Conservation (phyloP, 2,888 invertebrate species). For the Tyria jacobaeae region DNA sequence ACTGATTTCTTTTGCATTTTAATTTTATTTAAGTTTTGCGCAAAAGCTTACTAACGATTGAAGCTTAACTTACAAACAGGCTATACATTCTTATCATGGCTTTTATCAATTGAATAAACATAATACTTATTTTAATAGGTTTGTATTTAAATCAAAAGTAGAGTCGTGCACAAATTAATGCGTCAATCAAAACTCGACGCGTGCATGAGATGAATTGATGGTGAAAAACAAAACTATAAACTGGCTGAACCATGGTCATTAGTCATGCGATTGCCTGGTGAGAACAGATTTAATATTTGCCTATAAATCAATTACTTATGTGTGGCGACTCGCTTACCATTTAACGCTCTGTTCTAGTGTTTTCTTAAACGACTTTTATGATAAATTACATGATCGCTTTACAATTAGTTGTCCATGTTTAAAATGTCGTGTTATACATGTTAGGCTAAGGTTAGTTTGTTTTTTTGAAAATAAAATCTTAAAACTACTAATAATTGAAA, state of each 20-base stretch:
- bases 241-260: slow-evolving; percentile 71
- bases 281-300: slow-evolving; percentile 85
- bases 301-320: slow-evolving; percentile 83
- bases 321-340: slow-evolving; percentile 71
- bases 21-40: not conserved
- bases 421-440: slow-evolving; percentile 13
- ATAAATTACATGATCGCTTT: slow-evolving; percentile 64
- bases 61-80: not conserved
- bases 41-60: too few relatives aligned
- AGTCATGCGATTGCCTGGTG: slow-evolving; percentile 73
- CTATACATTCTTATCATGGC: not conserved
- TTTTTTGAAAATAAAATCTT: too few relatives aligned
- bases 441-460: slow-evolving; percentile 12
- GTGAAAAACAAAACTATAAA: slow-evolving; percentile 73
- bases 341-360: slow-evolving; percentile 73
- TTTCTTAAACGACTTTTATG: slow-evolving; percentile 66
- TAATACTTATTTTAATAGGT: slow-evolving; percentile 18
- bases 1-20: slow-evolving; percentile 25
- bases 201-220: slow-evolving; percentile 65
- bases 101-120: not conserved
- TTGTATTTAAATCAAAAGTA: slow-evolving; percentile 39
- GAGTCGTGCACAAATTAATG: slow-evolving; percentile 58
- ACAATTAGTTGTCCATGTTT: slow-evolving; percentile 29
- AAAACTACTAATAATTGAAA: too few relatives aligned
- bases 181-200: slow-evolving; percentile 71